These are phyloP conservation scores for Pogonomyrmex barbatus DNA, from an alignment of 1,140 invertebrate genomes.

Conservation along the genomic window DNA sequence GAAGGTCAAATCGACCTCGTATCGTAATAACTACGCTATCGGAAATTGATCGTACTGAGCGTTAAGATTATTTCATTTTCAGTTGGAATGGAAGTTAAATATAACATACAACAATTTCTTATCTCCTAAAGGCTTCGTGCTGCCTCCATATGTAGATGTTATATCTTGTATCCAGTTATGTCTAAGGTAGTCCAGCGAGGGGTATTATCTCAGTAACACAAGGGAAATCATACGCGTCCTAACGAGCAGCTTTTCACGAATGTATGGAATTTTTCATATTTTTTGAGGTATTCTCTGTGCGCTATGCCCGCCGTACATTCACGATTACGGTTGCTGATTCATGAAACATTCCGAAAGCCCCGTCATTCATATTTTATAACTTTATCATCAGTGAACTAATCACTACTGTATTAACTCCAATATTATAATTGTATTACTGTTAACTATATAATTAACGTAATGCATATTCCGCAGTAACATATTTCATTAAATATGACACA, in stretches of 20 bases:
- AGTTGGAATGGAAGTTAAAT: background rate
- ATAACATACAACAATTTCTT: background rate
- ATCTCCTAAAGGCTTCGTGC: background rate
- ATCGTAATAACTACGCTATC: background rate
- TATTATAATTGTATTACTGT: too few relatives aligned
- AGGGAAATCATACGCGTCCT: slow-evolving; percentile 68
- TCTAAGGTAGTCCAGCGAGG: slow-evolving; percentile 13
- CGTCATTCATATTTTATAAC: background rate
- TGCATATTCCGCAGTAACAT: background rate
- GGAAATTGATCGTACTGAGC: background rate
- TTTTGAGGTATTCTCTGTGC: background rate
- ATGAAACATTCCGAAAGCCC: slow-evolving; percentile 34
- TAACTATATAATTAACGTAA: background rate
- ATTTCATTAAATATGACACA: background rate
- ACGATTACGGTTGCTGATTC: slow-evolving; percentile 5
- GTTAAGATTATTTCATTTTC: background rate
- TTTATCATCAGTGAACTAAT: background rate
- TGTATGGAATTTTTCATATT: slow-evolving; percentile 77
- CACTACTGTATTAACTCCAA: background rate
- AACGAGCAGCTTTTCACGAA: slow-evolving; percentile 68
- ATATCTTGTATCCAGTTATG: slow-evolving; percentile 35
- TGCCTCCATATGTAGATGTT: background rate
- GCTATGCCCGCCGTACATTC: background rate
- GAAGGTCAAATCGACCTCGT: background rate
- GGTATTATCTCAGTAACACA: slow-evolving; percentile 62